phyloP scores from a whole-genome alignment of 2,113 vertebrate species.

The Podiceps cristatus region DNA sequence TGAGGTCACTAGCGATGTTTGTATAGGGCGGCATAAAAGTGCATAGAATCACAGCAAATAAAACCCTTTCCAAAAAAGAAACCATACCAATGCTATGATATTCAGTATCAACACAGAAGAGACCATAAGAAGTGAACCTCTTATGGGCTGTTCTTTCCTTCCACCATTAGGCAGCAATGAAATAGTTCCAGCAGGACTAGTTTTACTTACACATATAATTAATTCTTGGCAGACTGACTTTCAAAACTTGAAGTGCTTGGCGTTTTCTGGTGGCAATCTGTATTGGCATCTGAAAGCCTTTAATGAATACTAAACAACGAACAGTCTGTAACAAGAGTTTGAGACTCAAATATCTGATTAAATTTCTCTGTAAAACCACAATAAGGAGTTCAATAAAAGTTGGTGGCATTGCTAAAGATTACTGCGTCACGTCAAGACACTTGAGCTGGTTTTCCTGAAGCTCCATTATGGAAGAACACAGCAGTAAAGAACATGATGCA shows the following conservation, averaged over 20 bases:
- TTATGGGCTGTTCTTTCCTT: background rate
- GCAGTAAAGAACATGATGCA: rapidly evolving
- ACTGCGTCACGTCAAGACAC: background rate
- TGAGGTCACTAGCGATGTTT: background rate
- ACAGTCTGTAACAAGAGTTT: background rate
- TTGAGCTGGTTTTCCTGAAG: background rate
- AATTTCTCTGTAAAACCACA: background rate
- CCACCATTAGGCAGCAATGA: background rate
- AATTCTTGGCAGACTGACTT: background rate
- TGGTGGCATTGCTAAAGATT: background rate
- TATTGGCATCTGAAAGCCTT: background rate
- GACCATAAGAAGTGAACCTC: background rate
- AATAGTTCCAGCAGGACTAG: background rate
- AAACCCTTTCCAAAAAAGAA: background rate
- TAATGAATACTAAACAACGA: background rate
- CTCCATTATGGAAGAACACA: background rate
- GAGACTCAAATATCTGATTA: background rate
- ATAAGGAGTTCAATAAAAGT: background rate
- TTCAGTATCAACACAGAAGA: background rate
- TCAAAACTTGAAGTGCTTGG: background rate
- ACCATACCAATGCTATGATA: rapidly evolving
- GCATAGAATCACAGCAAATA: background rate
- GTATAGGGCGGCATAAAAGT: background rate
- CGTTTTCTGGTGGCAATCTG: background rate
- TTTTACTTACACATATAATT: background rate